Percentiles rank a stretch among this genome's conserved stretches.
Conservation (phyloP, 2,888 invertebrate genomes). For the Hololepta plana region DNA sequence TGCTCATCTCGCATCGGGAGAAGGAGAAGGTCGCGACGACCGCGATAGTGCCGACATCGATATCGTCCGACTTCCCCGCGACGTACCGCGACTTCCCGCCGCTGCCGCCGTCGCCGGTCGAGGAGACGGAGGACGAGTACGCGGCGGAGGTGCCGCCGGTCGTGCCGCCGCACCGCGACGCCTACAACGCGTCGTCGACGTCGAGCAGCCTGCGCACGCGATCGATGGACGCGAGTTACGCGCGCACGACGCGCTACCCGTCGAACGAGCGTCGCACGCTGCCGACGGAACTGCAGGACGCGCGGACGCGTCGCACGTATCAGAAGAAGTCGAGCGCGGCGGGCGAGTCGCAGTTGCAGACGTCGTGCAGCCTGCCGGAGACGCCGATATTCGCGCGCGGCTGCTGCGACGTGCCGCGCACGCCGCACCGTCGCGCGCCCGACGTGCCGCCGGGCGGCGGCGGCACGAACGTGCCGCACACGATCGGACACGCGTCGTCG, state of each 20-base stretch:
- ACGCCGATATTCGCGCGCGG: constrained; percentile 75
- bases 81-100: constrained; percentile 56
- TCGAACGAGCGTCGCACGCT: constrained; percentile 49
- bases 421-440: constrained; percentile 62
- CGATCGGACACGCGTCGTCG: constrained; percentile 28
- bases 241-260: constrained; percentile 21
- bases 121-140: constrained; percentile 60
- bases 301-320: constrained; percentile 17
- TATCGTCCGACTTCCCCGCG: constrained; percentile 37
- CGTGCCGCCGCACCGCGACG: not conserved
- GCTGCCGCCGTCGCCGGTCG: constrained; percentile 67
- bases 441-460: constrained; percentile 68
- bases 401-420: constrained; percentile 64
- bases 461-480: constrained; percentile 61
- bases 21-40: constrained; percentile 9
- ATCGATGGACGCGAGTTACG: constrained; percentile 70
- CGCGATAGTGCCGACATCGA: constrained; percentile 22
- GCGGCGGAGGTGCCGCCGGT: too few relatives aligned
- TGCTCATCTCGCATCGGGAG: constrained; percentile 36
- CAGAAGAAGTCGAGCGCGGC: constrained; percentile 10
- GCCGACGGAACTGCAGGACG: constrained; percentile 46
- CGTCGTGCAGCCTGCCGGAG: constrained; percentile 75
- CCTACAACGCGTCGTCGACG: not conserved
- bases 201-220: constrained; percentile 55
- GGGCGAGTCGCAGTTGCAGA: constrained; percentile 42